Conservation (phyloP, 2,797 vertebrate genomes). For the Pseudochirops cupreus region DNA sequence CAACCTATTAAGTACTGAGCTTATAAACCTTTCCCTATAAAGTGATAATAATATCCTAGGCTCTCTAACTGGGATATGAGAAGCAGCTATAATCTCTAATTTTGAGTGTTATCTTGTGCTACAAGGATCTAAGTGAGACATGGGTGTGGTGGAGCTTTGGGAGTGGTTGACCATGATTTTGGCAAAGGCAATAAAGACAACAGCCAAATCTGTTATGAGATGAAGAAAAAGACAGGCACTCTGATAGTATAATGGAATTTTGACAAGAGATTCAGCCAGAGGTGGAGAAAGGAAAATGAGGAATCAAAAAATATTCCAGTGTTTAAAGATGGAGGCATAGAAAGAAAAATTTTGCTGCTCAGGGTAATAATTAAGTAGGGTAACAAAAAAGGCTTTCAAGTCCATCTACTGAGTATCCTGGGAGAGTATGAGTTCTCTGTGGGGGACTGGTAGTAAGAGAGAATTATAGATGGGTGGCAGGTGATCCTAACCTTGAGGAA, state of each 20-base stretch:
- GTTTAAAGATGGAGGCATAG: background rate
- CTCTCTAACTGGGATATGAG: background rate
- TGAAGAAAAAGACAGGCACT: background rate
- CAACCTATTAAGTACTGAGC: background rate
- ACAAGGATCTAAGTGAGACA: background rate
- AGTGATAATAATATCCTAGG: background rate
- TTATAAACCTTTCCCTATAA: background rate
- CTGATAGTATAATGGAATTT: rapidly evolving
- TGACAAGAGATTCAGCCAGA: rapidly evolving
- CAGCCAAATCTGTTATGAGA: background rate
- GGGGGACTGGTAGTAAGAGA: background rate
- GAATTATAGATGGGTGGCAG: background rate
- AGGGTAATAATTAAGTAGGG: background rate
- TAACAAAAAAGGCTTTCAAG: background rate
- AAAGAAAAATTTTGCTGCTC: background rate
- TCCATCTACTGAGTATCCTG: background rate
- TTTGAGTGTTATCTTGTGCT: background rate
- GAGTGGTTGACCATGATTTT: background rate
- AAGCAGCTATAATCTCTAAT: background rate
- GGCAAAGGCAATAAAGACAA: background rate
- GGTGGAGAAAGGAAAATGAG: background rate
- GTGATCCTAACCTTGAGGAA: background rate
- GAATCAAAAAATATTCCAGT: rapidly evolving
- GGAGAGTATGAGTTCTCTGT: background rate
- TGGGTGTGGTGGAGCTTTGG: background rate